Conservation (phyloP, 2,888 invertebrate genomes). For the Drosophila dives region DNA sequence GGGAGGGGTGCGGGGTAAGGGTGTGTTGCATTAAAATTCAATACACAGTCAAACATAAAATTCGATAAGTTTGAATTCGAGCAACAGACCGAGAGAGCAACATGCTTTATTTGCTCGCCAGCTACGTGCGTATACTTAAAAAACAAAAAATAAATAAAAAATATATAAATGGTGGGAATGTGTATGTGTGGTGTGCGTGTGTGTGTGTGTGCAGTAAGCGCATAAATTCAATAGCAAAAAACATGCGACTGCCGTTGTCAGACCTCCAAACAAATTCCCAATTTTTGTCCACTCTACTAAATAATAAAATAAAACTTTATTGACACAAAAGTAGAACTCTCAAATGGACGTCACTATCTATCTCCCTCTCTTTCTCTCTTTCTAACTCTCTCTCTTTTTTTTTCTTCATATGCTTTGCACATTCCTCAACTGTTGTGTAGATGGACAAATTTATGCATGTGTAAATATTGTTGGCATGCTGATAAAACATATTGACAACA, state of each 20-base stretch:
- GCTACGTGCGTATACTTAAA: conserved; percentile 54
- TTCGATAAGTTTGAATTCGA: conserved; percentile 75
- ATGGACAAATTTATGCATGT: conserved; percentile 68
- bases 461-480: conserved; percentile 71
- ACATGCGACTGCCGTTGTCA: conserved; percentile 61
- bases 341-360: conserved; percentile 56
- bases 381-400: background rate
- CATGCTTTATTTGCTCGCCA: conserved; percentile 72
- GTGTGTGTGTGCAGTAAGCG: conserved; percentile 35
- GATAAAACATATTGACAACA: conserved; percentile 79
- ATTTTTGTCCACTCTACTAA: conserved; percentile 27
- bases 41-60: conserved; percentile 76
- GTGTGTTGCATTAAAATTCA: conserved; percentile 72
- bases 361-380: background rate
- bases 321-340: conserved; percentile 74
- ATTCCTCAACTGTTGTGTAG: conserved; percentile 16
- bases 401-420: background rate
- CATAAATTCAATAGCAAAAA: conserved; percentile 71
- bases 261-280: background rate
- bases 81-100: conserved; percentile 65
- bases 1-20: background rate
- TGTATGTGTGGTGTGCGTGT: conserved; percentile 17
- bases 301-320: conserved; percentile 80
- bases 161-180: conserved; percentile 10
- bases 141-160: conserved; percentile 3